These are phyloP conservation scores for Macquaria australasica DNA, from an alignment of 2,113 vertebrate genomes.

Conservation along the genomic window DNA sequence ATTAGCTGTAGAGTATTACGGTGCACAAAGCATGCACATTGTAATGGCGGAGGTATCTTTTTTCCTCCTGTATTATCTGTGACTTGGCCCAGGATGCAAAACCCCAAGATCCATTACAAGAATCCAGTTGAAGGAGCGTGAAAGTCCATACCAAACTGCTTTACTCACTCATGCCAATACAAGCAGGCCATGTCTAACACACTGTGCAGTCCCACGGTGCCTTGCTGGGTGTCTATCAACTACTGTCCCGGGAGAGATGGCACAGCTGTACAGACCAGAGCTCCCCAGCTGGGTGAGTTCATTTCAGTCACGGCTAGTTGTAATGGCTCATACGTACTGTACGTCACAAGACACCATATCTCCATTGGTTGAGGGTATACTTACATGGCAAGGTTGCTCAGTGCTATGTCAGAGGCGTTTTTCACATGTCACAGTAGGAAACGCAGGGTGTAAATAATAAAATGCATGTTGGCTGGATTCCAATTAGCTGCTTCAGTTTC, in stretches of 20 bases:
- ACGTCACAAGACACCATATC: not conserved
- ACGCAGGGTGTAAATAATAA: no score
- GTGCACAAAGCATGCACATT: not conserved
- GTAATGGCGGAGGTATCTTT: not conserved
- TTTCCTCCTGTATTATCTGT: not conserved
- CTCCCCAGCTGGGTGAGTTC: not conserved
- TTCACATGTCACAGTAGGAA: not conserved
- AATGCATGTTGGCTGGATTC: no score
- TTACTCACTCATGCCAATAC: not conserved
- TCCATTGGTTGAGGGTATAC: not conserved
- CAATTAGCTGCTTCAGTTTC: no score
- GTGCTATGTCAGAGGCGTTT: not conserved
- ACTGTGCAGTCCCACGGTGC: not conserved
- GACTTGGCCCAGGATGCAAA: not conserved
- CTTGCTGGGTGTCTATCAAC: not conserved
- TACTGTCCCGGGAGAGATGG: not conserved
- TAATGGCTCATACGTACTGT: not conserved
- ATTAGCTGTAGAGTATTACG: not conserved
- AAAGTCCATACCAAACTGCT: not conserved
- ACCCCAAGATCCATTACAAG: not conserved
- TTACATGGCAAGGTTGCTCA: not conserved
- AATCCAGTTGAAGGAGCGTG: not conserved
- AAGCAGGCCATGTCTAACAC: not conserved
- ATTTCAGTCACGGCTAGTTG: not conserved
- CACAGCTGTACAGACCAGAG: not conserved